A percentile compares a stretch with the other conserved stretches of the same genome.
phyloP scores from a whole-genome alignment of 1,140 invertebrate genomes.

The Stegodyphus dumicola region DNA sequence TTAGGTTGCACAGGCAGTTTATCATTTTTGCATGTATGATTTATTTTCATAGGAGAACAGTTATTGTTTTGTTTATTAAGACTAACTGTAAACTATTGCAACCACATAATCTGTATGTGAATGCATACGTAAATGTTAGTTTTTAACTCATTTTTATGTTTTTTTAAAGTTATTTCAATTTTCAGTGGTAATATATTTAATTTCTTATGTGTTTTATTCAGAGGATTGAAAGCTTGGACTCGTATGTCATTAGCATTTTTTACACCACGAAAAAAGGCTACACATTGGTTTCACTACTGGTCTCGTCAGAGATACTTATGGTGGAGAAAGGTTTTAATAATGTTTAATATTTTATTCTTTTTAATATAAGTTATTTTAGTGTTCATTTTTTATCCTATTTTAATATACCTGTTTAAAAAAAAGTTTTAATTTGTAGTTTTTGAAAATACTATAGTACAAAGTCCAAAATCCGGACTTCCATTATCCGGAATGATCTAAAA shows the following conservation, averaged over 20 bases:
- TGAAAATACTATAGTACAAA: too few species aligned
- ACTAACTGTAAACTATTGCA: neutral
- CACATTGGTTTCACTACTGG: constrained; percentile 43
- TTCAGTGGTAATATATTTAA: neutral
- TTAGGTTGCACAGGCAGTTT: too few species aligned
- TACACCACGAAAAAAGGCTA: constrained; percentile 15
- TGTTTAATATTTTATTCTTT: neutral
- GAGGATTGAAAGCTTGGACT: constrained; percentile 29
- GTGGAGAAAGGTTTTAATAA: constrained; percentile 43
- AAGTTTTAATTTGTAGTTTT: neutral
- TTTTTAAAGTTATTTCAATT: neutral
- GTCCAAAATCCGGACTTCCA: too few species aligned
- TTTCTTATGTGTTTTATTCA: constrained; percentile 4
- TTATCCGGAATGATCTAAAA: too few species aligned
- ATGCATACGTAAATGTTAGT: neutral
- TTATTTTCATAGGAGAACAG: neutral
- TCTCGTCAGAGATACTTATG: constrained; percentile 23
- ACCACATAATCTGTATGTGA: neutral
- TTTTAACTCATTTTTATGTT: neutral
- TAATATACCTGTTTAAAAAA: neutral
- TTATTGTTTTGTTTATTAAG: neutral
- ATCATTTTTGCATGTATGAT: too few species aligned
- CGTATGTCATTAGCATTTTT: constrained; percentile 27
- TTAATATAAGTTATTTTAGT: neutral
- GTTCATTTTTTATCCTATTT: neutral